phyloP scores from a whole-genome alignment of 1,140 invertebrate genomes.

The Armadillidium nasatum region DNA sequence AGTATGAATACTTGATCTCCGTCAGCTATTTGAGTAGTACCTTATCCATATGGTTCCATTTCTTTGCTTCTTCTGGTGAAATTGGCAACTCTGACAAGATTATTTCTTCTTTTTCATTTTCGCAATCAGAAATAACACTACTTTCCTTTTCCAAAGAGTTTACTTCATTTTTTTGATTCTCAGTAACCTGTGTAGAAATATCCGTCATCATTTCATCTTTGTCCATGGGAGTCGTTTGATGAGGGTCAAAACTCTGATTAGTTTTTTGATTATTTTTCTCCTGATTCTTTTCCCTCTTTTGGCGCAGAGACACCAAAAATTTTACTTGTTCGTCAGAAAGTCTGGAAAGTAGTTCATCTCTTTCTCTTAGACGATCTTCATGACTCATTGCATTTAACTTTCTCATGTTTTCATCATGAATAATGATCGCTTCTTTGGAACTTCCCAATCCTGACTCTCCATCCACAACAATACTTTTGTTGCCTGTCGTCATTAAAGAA shows the following conservation, averaged over 20 bases:
- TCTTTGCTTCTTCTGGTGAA: conserved; percentile 32
- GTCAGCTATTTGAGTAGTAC: background rate
- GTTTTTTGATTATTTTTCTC: background rate
- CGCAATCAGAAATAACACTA: background rate
- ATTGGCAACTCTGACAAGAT: conserved; percentile 28
- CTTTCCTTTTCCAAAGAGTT: background rate
- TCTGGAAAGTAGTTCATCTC: conserved; percentile 24
- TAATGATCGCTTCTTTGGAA: conserved; percentile 19
- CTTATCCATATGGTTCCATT: conserved; percentile 42
- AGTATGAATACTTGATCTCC: background rate
- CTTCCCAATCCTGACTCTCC: background rate
- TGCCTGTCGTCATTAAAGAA: conserved; percentile 18
- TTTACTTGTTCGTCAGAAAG: conserved; percentile 25
- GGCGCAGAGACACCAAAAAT: conserved; percentile 24
- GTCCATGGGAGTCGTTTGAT: background rate
- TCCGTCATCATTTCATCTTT: background rate
- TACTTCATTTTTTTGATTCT: background rate
- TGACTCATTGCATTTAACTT: conserved; percentile 29
- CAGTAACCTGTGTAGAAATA: background rate
- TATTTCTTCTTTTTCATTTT: background rate
- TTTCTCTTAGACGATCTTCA: conserved; percentile 26
- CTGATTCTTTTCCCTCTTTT: background rate
- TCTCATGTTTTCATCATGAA: conserved; percentile 27
- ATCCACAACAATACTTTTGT: conserved; percentile 22
- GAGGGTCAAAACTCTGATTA: background rate